phyloP scores from a whole-genome alignment of 2,888 invertebrate species.

The Ormyrus thymus region DNA sequence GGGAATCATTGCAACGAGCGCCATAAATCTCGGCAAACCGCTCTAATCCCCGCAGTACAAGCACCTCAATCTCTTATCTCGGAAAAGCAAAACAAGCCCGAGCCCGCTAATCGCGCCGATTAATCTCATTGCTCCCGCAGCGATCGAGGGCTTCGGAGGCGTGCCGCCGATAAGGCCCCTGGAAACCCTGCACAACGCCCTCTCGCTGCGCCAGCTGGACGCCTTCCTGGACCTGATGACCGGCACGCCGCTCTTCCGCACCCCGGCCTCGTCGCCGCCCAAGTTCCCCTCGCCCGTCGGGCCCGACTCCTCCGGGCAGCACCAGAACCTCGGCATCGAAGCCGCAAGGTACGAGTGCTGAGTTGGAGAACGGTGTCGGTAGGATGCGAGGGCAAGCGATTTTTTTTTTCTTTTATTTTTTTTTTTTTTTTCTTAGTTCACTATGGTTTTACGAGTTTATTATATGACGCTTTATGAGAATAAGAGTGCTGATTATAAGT shows the following conservation, averaged over 20 bases:
- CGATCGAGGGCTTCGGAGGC: slow-evolving; percentile 90
- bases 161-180: slow-evolving; percentile 97
- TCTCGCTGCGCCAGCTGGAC: slow-evolving; percentile 94
- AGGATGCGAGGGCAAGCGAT: too few species aligned
- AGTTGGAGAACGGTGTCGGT: too few species aligned
- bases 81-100: too few species aligned
- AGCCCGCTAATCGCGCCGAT: too few species aligned
- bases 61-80: too few species aligned
- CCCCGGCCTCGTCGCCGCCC: slow-evolving; percentile 84
- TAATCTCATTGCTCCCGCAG: slow-evolving; percentile 67
- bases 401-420: too few species aligned
- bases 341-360: slow-evolving; percentile 64
- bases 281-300: slow-evolving; percentile 78
- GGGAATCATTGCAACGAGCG: too few species aligned
- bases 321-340: slow-evolving; percentile 63
- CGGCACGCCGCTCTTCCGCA: slow-evolving; percentile 82
- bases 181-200: slow-evolving; percentile 97
- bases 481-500: too few species aligned
- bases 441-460: too few species aligned
- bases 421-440: too few species aligned
- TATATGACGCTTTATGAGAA: background rate
- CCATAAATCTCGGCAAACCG: too few species aligned
- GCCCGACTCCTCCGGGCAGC: slow-evolving; percentile 20
- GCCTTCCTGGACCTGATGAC: slow-evolving; percentile 92
- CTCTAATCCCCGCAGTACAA: too few species aligned